Percentiles rank a stretch among this genome's conserved stretches.
phyloP scores from a whole-genome alignment of 2,113 vertebrate species.

The Hyaena hyaena region DNA sequence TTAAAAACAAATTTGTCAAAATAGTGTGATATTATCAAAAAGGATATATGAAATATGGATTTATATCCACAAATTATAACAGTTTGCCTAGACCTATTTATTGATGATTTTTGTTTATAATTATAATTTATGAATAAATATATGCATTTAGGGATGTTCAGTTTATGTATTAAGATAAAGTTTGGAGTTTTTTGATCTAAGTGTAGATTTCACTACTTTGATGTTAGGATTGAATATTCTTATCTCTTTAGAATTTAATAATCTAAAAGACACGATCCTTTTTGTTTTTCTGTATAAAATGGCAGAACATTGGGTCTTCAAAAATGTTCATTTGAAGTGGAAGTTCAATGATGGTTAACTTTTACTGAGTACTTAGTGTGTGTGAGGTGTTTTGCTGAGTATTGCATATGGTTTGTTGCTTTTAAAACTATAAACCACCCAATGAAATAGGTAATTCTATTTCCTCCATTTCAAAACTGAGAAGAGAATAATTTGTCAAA shows the following conservation, averaged over 20 bases:
- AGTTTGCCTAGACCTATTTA: not conserved
- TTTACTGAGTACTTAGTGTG: not conserved
- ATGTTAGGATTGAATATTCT: not conserved
- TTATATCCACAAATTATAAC: not conserved
- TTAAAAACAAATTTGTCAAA: not conserved
- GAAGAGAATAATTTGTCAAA: not conserved
- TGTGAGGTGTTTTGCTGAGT: not conserved
- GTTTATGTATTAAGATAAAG: not conserved
- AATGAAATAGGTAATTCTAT: not conserved
- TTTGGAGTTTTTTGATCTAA: not conserved
- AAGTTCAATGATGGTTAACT: not conserved
- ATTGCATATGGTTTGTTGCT: not conserved
- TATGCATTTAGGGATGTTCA: not conserved
- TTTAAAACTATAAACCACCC: not conserved
- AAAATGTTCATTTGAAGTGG: not conserved
- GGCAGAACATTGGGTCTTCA: not conserved
- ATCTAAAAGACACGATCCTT: not conserved
- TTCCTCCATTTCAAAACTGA: not conserved
- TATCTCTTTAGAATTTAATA: not conserved
- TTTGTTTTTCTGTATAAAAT: not conserved
- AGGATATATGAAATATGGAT: not conserved
- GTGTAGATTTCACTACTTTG: not conserved
- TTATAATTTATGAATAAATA: not conserved
- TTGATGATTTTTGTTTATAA: not conserved
- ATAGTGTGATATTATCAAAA: conserved; percentile 1